Base-by-base conservation (phyloP, 2,113 vertebrate genomes). In the Clarias batrachus region DNA sequence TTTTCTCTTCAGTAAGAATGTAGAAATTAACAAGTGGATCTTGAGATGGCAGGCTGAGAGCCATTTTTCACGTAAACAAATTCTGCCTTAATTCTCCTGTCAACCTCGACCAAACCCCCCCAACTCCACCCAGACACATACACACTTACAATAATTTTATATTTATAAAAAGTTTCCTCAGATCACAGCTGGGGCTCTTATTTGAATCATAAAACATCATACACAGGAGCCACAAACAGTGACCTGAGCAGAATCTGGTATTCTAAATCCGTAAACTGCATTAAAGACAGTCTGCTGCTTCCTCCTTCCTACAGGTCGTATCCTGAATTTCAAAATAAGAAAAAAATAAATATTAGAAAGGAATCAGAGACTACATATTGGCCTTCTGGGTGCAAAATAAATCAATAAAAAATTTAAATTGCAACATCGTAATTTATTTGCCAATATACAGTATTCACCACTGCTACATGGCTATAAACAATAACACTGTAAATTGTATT, bases 1-100 rank as follows among this genome's bases (percentile, higher is more conserved):
- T 93, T 94, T 94, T 94, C 92, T 92, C 88, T 94, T 89, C 54
- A 93, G 90, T 90, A 90, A 88, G 90, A 91, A 92, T 88, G 88
- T 92, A 90, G 83, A 93, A 95, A 93, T 94, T 93, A 94, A 92
- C 92, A 91, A 91, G 93, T 92, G 93, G 87, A 93, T 94, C 90
- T 87, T 65, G 89, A 92, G 89, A 93, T 91, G 92, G 91, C 91
- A 90, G 91, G 78, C 85, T 90, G 65, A 84, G 86, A 90, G 82
- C 83, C 78, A 56, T 88, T 93, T 92, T 89, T 85, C 88, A 86
- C 91, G 90, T 93, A 93, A 93, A 94, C 94, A 94, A 94, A 93
- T 91, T 89, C 76, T 56, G 78, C 84, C 90, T 90, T 90, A 88
- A 89, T 90, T 62, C 77, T 84, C 88, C 54, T 86, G 86, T 90